phyloP scores from a whole-genome alignment of 2,113 vertebrate species.

The Dermatemys mawii region DNA sequence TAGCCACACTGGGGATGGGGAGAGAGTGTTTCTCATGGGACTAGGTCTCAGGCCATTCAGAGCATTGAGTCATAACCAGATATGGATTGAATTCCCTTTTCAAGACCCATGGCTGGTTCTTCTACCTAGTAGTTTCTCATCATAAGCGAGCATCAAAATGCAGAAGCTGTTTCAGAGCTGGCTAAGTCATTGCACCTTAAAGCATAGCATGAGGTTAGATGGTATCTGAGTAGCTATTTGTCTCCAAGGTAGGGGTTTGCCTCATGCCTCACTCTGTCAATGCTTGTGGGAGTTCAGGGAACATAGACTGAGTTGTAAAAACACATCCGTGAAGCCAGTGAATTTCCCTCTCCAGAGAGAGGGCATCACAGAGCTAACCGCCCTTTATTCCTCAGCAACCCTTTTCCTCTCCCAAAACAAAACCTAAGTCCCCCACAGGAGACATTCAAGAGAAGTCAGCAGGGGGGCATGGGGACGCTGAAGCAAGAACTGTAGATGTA shows the following conservation, averaged over 20 bases:
- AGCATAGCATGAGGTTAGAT: neutral
- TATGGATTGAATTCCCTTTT: neutral
- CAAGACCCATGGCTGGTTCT: fast-evolving
- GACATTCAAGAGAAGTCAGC: neutral
- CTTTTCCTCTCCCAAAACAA: fast-evolving
- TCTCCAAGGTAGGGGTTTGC: neutral
- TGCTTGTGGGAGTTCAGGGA: neutral
- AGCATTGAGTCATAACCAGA: neutral
- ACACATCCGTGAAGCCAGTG: slow-evolving; percentile 9
- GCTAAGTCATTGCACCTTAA: neutral
- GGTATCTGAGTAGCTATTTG: fast-evolving
- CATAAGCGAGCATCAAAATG: fast-evolving
- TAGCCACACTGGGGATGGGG: fast-evolving
- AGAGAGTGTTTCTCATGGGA: neutral
- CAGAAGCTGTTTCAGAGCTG: neutral
- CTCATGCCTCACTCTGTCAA: neutral
- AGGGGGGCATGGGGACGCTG: fast-evolving
- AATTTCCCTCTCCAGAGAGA: neutral
- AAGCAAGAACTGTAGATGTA: fast-evolving
- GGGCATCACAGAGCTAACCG: fast-evolving
- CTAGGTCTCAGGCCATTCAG: neutral
- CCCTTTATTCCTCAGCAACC: neutral
- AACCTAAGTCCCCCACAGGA: neutral
- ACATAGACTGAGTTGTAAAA: neutral
- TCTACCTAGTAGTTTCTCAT: neutral